Conservation (phyloP, 2,888 invertebrate species). For the Trachelus iudaicus region DNA sequence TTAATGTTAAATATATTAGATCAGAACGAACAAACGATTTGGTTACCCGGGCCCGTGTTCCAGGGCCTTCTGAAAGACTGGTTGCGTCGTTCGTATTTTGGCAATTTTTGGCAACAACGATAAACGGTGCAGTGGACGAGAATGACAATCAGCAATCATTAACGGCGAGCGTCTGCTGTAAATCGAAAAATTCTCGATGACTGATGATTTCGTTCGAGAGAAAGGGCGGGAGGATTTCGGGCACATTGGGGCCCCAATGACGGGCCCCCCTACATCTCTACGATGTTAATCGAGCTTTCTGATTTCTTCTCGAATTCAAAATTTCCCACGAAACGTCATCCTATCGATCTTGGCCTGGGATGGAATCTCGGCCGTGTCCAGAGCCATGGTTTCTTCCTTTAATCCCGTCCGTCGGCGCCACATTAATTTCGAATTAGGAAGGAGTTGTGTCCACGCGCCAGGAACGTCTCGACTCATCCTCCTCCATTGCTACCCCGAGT, state of each 20-base stretch:
- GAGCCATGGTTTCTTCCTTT: background rate
- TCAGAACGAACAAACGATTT: background rate
- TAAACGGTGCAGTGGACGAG: background rate
- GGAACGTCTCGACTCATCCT: background rate
- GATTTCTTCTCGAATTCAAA: slow-evolving; percentile 11
- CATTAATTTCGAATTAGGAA: background rate
- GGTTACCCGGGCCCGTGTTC: background rate
- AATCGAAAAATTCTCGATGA: background rate
- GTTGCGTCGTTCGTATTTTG: background rate
- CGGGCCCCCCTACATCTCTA: slow-evolving; percentile 46
- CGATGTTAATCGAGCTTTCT: slow-evolving; percentile 16
- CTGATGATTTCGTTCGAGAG: background rate
- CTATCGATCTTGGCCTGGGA: slow-evolving; percentile 26
- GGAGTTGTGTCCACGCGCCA: background rate
- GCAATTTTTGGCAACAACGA: background rate
- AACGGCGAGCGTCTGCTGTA: background rate
- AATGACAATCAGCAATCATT: background rate
- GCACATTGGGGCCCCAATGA: slow-evolving; percentile 41
- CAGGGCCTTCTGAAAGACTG: background rate
- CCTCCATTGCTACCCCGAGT: background rate
- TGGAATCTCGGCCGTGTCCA: slow-evolving; percentile 11
- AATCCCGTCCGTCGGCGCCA: background rate
- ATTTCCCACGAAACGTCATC: slow-evolving; percentile 7
- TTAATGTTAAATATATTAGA: background rate
- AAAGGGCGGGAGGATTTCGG: slow-evolving; percentile 11